phyloP scores from a whole-genome alignment of 2,113 vertebrate species.

The Pseudopodoces humilis region DNA sequence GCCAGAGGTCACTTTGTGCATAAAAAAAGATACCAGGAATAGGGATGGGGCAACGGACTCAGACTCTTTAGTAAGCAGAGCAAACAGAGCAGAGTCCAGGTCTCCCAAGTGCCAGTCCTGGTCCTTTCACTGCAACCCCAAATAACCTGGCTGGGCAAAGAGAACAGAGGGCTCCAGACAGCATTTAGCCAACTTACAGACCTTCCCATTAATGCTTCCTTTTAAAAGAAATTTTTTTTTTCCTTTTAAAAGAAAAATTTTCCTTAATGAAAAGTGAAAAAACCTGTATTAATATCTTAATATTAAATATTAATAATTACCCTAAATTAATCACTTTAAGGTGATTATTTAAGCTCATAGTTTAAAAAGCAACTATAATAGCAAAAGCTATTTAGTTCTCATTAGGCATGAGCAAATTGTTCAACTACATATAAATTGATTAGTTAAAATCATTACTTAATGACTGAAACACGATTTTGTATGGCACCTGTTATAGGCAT shows the following conservation, averaged over 20 bases:
- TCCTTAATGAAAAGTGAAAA: neutral
- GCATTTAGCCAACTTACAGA: neutral
- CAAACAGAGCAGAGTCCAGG: constrained; percentile 45
- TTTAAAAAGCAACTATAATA: neutral
- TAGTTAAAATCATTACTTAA: neutral
- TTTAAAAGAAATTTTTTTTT: neutral
- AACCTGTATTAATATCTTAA: neutral
- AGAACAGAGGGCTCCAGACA: neutral
- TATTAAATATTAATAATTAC: too few relatives aligned
- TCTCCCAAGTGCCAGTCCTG: neutral
- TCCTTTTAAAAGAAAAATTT: too few relatives aligned
- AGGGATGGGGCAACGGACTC: neutral
- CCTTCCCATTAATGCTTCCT: neutral
- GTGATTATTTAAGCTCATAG: neutral
- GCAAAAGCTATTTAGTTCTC: neutral
- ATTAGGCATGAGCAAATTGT: neutral
- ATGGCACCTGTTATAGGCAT: neutral
- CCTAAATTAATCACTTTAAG: neutral
- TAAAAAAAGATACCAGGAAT: neutral
- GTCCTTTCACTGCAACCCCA: neutral
- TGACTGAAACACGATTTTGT: neutral
- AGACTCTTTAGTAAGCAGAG: neutral
- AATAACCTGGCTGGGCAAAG: neutral
- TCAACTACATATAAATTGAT: neutral
- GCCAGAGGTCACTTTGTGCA: neutral